Base-by-base conservation (phyloP, 1,140 invertebrate genomes). In the Colletes latitarsis region DNA sequence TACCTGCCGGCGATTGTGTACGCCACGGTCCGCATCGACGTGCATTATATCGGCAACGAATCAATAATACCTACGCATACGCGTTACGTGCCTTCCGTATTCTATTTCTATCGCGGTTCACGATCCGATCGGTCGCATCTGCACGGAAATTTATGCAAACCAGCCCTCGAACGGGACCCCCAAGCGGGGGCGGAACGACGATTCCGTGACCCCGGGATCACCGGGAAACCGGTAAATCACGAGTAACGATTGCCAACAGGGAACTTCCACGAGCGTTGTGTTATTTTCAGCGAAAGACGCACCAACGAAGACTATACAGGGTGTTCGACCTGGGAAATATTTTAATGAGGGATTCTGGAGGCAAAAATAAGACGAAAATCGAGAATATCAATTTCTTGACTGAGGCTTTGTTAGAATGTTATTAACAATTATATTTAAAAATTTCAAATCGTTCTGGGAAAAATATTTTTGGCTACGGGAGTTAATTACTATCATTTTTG, bases 21-120 rank as follows among this genome's bases (percentile, higher is more conserved):
- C 41, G 12, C 68, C 46, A 46, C 21, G 57, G 10, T 6, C 17
- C 46, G 70, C 52, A 60, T 75, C 71, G 43, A 4, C 39, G 77
- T 68, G 70, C 69, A 64, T 73, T 72, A 81, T 69, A 74, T 19
- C 41, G 55, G 46, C 66, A 57, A 72, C 67, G 62, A 81, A 84
- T 85, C 84, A 46, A 84, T 82, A 85, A 68, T 41, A 63, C 19
- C 39, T 66, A 84, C 58, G 68, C 82, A 71, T 62, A 75, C 46
- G 80, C 81, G 43, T 57, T 58, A 58, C 77, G 58, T 71, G 41
- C 39, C 66, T 14, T 58, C 17, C 46, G 55, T 60, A 73, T 64
- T 49, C 58, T 71, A 62, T 66, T 84, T 80, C 72, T 79, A 83
- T 73, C 57, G 57, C n/a, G 41, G 49, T 9, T 46, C 49, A 53